These are phyloP conservation scores for Albula goreensis DNA, from an alignment of 2,113 vertebrate species.

Conservation along the genomic window DNA sequence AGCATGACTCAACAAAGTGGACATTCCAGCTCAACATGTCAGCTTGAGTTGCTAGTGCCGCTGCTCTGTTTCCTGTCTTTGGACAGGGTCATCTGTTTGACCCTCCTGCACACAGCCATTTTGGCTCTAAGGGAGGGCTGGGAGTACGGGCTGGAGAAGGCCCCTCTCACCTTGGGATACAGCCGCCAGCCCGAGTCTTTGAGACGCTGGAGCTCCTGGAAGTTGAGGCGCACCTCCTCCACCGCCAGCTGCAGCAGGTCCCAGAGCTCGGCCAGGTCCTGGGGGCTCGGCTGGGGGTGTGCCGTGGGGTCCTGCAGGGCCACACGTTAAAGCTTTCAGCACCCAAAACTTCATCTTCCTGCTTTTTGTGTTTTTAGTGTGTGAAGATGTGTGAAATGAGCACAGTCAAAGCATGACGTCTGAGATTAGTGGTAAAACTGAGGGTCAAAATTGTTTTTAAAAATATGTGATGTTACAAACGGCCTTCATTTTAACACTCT, in stretches of 20 bases:
- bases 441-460: no score
- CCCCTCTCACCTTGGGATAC: slow-evolving; percentile 66
- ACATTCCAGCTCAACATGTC: neutral
- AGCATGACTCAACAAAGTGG: neutral
- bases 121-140: neutral
- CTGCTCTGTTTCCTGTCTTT: neutral
- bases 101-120: neutral
- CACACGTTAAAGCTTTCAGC: no score
- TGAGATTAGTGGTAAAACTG: no score
- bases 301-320: slow-evolving; percentile 72
- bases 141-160: neutral
- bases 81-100: neutral
- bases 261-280: slow-evolving; percentile 83
- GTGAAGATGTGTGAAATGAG: no score
- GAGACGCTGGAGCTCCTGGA: slow-evolving; percentile 77
- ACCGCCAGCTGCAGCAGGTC: slow-evolving; percentile 82
- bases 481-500: no score
- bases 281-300: slow-evolving; percentile 78
- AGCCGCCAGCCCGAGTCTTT: slow-evolving; percentile 82
- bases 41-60: neutral
- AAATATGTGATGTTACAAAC: no score
- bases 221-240: slow-evolving; percentile 81
- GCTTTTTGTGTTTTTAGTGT: no score
- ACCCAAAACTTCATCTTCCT: no score
- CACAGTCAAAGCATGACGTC: no score